Evolutionary conservation across 2,113 vertebrate genomes (phyloP), one percentile per base, ranked within the genome.

Genomic region (Leuciscus idus): DNA sequence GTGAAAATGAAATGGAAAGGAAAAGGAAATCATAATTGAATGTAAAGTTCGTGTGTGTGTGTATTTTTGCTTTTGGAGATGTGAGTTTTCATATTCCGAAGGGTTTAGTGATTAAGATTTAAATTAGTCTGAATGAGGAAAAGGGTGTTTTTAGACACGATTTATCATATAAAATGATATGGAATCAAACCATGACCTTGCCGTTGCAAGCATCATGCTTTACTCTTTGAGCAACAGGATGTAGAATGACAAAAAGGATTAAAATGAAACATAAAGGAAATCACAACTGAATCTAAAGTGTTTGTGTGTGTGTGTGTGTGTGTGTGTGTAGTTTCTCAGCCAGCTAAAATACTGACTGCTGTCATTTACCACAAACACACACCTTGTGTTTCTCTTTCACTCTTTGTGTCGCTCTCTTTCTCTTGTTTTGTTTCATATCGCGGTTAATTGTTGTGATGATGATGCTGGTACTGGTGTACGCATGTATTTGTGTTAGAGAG

Each of bases 381-480:
- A 77, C 75, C 74, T 64, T 66, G 33, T n/a, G 33, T 66, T 76
- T 48, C 73, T 77, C 43, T 70, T 70, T 70, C 30, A 23, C 33
- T 39, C 17, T 36, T 78, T 55, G 52, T 57, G 26, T 55, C 15
- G 4, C 52, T 33, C 50, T 78, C 15, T 78, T 33, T 19, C 48
- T 30, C 33, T n/a, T 66, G 8, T 86, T 64, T 33, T 79, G 61
- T 86, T 86, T 82, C 52, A 82, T 74, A 61, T 86, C 13, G 1
- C 23, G 10, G 50, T 80, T 86, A 86, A 73, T 80, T 81, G 84
- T 80, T 81, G 77, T 86, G 84, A 39, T 86, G 68, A 48, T 68
- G 66, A 83, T 36, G 82, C 68, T 72, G 81, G 62, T 82, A 48
- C 39, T 36, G 13, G 36, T 81, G 75, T 57, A 61, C 39, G 19